Base-by-base conservation (phyloP, 2,113 vertebrate genomes). In the Rhea americana region DNA sequence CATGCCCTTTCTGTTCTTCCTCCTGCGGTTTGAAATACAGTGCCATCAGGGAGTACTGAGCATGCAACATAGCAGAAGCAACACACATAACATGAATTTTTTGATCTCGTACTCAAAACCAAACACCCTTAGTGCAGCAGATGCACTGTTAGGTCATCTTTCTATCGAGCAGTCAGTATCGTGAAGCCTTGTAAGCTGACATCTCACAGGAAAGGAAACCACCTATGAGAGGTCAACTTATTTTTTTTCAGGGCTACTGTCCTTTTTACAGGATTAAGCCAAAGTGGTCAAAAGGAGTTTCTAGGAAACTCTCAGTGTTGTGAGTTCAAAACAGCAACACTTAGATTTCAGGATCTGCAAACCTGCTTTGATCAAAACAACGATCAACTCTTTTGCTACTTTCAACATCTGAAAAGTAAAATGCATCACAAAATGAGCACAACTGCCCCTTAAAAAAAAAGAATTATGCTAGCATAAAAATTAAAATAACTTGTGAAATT, bases 401-500 rank as follows among this genome's bases (percentile, higher is more conserved):
- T 48, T 50, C 48, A 87, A 66, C 45, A 71, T 7, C 68, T 43
- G 32, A 91, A 77, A 78, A 15, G 21, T 32, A 58, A 78, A 81
- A 85, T 4, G 48, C 30, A 79, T 41, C 48, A 66, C 43, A 5
- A 94, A 93, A 89, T 11, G 58, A 79, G 48, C 14, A 45, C 70
- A 95, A 39, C 7, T 68, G 78, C 61, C 39, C 73, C 63, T 18
- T 3, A 16, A 51, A 56, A 43, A 56, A 66, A 30, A 30, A 81
- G 73, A 80, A 62, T 43, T 70, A 30, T 86, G 92, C 61, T 91
- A 91, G 67, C 56, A 45, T 20, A 62, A 76, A 86, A 73, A 68
- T 51, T 91, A 94, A 96, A 93, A 82, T 85, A 93, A 45, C 80
- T 73, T 53, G 41, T 80, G 71, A 82, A 94, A 66, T 78, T 87